Base-by-base conservation (phyloP, 2,113 vertebrate species). In the Hepsetus odoe region DNA sequence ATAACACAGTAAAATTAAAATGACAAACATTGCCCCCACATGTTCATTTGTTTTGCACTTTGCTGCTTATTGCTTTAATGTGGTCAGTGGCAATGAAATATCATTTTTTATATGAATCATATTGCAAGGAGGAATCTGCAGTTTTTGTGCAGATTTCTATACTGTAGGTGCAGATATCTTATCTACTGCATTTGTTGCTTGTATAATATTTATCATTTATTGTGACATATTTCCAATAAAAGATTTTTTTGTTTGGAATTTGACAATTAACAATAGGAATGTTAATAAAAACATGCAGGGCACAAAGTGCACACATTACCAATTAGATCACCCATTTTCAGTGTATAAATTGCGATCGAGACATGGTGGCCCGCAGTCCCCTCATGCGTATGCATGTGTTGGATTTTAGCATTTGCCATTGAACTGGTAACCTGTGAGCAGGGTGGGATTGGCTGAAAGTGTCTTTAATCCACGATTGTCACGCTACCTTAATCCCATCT, bases 391-490 rank as follows among this genome's bases (percentile, higher is more conserved):
- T 83, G 70, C 77, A 86, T 81, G 74, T 88, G 80, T 84, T n/a
- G 82, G 84, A 81, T 89, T 84, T 64, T 78, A 65, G 79, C 65
- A n/a, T 87, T 86, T 86, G 80, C 79, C 81, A 82, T 84, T 82
- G 83, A 85, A 80, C 89, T 72, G 82, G 56, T 84, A 84, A 90
- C 88, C 89, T 88, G 85, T 80, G 77, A 80, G 80, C 86, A 86
- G 82, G 73, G 80, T 33, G 24, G 80, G 80, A 85, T 80, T 68
- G 78, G 80, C 80, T 75, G 83, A 89, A 83, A 85, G 82, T 74
- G 42, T 74, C 82, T 83, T 80, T 92, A 90, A 92, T 92, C 89
- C 88, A 83, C 84, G 77, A 87, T 87, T 88, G 87, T 88, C 90
- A 89, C 58, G 86, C 85, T 79, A 84, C 81, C 84, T 87, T 93